Percentiles rank a stretch among this genome's conserved stretches.
phyloP scores from a whole-genome alignment of 2,888 invertebrate species.

The Nasonovia ribisnigri region DNA sequence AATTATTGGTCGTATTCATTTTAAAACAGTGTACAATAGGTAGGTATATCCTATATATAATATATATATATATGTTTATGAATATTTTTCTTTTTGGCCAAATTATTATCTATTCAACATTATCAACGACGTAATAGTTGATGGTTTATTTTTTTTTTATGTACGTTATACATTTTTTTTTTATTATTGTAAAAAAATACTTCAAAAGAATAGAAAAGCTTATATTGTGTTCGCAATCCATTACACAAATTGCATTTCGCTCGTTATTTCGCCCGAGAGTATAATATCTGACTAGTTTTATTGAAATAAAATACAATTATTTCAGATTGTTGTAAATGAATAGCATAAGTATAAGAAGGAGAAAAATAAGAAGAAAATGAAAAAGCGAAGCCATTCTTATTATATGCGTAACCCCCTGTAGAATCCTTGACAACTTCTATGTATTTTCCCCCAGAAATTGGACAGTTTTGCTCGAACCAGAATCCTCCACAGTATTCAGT shows the following conservation, averaged over 20 bases:
- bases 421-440: not conserved
- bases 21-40: not conserved
- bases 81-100: not conserved
- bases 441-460: not conserved
- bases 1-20: not conserved
- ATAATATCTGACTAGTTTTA: conserved; percentile 7
- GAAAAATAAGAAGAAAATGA: not conserved
- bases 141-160: conserved; percentile 11
- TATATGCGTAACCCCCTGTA: not conserved
- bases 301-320: conserved; percentile 37
- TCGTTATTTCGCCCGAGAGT: conserved; percentile 20
- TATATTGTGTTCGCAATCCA: conserved; percentile 37
- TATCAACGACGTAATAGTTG: not conserved
- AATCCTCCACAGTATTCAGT: not conserved
- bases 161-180: not conserved
- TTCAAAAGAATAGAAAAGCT: conserved; percentile 26
- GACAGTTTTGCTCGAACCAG: not conserved
- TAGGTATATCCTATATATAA: not conserved
- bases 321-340: conserved; percentile 24
- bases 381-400: not conserved
- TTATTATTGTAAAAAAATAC: conserved; percentile 1
- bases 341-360: not conserved
- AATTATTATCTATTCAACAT: not conserved
- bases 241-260: conserved; percentile 42
- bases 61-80: not conserved